A percentile compares a stretch with the other conserved stretches of the same genome.
These are phyloP conservation scores for Ranitomeya variabilis DNA, from an alignment of 2,113 vertebrate species.

Conservation along the genomic window DNA sequence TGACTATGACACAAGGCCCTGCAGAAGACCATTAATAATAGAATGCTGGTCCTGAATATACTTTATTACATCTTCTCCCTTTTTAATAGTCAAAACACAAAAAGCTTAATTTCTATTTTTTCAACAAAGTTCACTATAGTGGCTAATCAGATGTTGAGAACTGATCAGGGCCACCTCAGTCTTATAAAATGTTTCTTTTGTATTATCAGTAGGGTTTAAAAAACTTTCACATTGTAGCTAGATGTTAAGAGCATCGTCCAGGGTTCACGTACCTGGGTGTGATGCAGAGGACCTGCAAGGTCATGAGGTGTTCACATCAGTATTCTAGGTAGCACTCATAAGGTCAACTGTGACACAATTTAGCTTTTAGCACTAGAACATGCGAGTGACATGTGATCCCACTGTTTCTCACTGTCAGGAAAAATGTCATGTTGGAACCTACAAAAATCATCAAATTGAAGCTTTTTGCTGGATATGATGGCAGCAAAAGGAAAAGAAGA, in stretches of 20 bases:
- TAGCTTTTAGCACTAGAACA: conserved; percentile 53
- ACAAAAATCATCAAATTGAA: conserved; percentile 45
- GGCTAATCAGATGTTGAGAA: not conserved
- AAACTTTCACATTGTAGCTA: not conserved
- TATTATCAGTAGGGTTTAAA: not conserved
- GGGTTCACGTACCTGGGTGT: not conserved
- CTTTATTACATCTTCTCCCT: not conserved
- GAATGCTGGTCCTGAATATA: no score
- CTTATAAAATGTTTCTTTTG: not conserved
- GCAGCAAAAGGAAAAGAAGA: conserved; percentile 32
- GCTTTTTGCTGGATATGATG: not conserved
- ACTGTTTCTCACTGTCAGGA: not conserved
- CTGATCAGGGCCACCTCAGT: not conserved
- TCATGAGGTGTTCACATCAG: conserved; percentile 44
- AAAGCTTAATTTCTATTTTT: not conserved
- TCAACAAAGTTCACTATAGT: not conserved
- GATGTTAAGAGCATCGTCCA: not conserved
- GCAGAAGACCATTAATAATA: no score
- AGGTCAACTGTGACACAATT: conserved; percentile 48
- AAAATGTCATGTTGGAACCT: conserved; percentile 32
- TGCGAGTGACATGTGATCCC: conserved; percentile 44
- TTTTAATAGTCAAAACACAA: not conserved
- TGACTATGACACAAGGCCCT: no score
- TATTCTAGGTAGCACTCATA: not conserved
- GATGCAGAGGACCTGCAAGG: conserved; percentile 48